phyloP scores from a whole-genome alignment of 2,888 invertebrate genomes.

The Proisotoma minuta region DNA sequence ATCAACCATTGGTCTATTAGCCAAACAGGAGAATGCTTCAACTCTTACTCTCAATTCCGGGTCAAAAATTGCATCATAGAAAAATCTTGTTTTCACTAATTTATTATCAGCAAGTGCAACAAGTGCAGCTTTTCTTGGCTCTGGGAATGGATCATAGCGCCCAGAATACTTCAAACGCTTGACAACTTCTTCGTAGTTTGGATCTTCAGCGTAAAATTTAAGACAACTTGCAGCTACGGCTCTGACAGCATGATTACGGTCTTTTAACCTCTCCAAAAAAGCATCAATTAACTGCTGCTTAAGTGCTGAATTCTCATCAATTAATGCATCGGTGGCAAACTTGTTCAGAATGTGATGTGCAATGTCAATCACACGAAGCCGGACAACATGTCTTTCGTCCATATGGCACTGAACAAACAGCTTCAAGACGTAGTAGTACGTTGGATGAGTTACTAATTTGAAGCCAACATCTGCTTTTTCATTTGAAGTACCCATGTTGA shows the following conservation, averaged over 20 bases:
- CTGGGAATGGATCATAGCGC: conserved; percentile 13
- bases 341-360: conserved; percentile 12
- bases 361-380: conserved; percentile 15
- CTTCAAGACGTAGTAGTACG: conserved; percentile 12
- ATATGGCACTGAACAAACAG: conserved; percentile 9
- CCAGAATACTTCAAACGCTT: conserved; percentile 15
- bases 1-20: neutral
- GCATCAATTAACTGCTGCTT: neutral
- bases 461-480: conserved; percentile 7
- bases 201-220: neutral
- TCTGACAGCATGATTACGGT: conserved; percentile 11
- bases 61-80: conserved; percentile 22
- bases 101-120: neutral
- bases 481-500: conserved; percentile 7
- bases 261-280: conserved; percentile 1
- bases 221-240: conserved; percentile 13
- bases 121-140: conserved; percentile 11
- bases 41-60: conserved; percentile 2
- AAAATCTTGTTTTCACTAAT: conserved; percentile 1
- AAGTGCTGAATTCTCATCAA: neutral
- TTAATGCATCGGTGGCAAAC: neutral
- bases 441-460: neutral
- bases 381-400: conserved; percentile 14
- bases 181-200: neutral
- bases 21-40: conserved; percentile 8